Evolutionary conservation across 2,113 vertebrate species (phyloP).

Genomic region (Agapornis roseicollis): DNA sequence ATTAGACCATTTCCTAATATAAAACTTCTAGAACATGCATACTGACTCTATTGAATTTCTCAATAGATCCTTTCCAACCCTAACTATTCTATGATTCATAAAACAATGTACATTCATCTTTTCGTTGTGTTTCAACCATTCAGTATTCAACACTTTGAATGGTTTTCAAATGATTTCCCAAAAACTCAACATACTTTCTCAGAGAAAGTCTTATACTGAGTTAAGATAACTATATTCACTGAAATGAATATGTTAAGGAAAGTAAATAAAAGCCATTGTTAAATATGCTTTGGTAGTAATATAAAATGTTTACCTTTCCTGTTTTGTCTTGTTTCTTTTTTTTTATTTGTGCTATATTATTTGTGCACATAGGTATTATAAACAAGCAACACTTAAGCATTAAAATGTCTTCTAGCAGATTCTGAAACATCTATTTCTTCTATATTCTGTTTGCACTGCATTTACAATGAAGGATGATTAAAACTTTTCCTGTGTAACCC

Average conservation of each 20-base stretch:
- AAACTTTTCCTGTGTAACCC: not conserved
- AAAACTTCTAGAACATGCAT: slow-evolving; percentile 25
- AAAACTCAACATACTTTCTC: not conserved
- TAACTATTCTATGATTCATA: too few relatives aligned
- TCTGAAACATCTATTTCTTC: not conserved
- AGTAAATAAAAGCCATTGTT: not conserved
- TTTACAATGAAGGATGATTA: not conserved
- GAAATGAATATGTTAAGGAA: not conserved
- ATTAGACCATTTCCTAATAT: not conserved
- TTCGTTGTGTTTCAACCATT: not conserved
- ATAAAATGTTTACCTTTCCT: not conserved
- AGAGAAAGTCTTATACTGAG: not conserved
- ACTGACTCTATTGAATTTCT: not conserved
- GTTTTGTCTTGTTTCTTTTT: not conserved
- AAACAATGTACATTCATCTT: not conserved
- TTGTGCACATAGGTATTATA: fast-evolving
- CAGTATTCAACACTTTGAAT: not conserved
- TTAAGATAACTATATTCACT: not conserved
- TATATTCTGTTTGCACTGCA: not conserved
- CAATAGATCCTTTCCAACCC: too few relatives aligned
- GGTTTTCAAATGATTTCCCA: slow-evolving; percentile 18
- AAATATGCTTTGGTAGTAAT: not conserved
- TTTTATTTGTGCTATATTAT: not conserved
- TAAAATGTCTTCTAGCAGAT: not conserved
- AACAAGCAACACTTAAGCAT: not conserved